Base-by-base conservation (phyloP, 2,888 invertebrate genomes). In the Drosophila falleni region DNA sequence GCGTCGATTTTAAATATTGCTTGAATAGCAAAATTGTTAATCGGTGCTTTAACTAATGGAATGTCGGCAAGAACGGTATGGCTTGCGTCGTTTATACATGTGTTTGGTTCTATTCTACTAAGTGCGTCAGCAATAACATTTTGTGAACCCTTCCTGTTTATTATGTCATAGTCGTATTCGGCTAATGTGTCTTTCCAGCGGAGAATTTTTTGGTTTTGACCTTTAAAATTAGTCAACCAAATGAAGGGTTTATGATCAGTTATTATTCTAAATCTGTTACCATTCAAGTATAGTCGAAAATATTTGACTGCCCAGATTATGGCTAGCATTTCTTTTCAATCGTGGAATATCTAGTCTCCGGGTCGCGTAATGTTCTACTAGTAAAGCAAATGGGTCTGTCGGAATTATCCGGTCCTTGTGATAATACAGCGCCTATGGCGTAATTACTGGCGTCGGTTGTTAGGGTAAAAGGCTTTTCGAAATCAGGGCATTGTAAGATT, bases 181-280 rank as follows among this genome's bases (percentile, higher is more conserved):
- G 62, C 42, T 11, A 77, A 37, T 31, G 71, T 64, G 0, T 64
- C 31, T 39, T 60, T 64, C 68, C 72, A 76, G 13, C 66, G 56
- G 6, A 64, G 16, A 0, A 72, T 3, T 33, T 71, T 71, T 3
- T 60, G 51, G 15, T 64, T 63, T 23, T 55, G 63, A 26, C 55
- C 55, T 19, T 74, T 62, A 5, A 68, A 46, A 23, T 77, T 81
- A 10, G 53, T 51, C 5, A 70, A 13, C 63, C 71, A 67, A 0
- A 54, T 44, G 8, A 92, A 56, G 0, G 91, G 91, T 61, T 87
- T 75, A 63, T 93, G 92, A 53, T 93, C 92, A 0, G 92, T 93
- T 1, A 90, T 11, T 15, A 47, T 47, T 6, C n/a, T 47, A 29
- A 47, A 47, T 6, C 5, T 47, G 10, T 16, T 15, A 2, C 16